Evolutionary conservation across 2,888 invertebrate species (phyloP).

Genomic region (Acanthacorydalis orientalis): DNA sequence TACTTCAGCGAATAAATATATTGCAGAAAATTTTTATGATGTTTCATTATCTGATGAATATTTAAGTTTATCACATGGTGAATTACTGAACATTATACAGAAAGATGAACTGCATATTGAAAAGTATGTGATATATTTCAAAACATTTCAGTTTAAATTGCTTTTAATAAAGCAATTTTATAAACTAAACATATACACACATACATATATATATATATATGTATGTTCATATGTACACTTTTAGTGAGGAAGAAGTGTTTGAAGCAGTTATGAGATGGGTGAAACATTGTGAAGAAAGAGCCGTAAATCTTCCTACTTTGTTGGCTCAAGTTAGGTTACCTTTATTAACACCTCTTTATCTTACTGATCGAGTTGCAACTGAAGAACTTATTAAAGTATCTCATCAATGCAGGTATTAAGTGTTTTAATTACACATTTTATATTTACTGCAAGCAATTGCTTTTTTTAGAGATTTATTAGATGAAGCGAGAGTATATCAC

Average conservation of each 20-base stretch:
- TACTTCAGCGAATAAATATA: constrained; percentile 59
- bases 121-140: constrained; percentile 15
- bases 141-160: not conserved
- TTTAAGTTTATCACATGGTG: constrained; percentile 38
- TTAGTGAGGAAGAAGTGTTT: constrained; percentile 64
- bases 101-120: constrained; percentile 63
- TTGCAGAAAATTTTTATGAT: constrained; percentile 63
- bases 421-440: not conserved
- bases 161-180: not conserved
- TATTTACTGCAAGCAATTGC: constrained; percentile 1
- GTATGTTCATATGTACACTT: no score
- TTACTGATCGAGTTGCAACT: constrained; percentile 64
- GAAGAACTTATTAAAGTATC: constrained; percentile 62
- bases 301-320: constrained; percentile 45
- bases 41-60: constrained; percentile 66
- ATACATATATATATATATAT: not conserved
- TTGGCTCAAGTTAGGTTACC: constrained; percentile 63
- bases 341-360: constrained; percentile 60
- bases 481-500: constrained; percentile 78
- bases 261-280: constrained; percentile 72
- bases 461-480: constrained; percentile 54
- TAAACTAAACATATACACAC: not conserved
- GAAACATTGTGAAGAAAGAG: constrained; percentile 43
- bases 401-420: constrained; percentile 50
- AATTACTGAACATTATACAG: constrained; percentile 49